These are phyloP conservation scores for Ciconia stormi DNA, from an alignment of 2,113 vertebrate genomes.

Conservation along the genomic window DNA sequence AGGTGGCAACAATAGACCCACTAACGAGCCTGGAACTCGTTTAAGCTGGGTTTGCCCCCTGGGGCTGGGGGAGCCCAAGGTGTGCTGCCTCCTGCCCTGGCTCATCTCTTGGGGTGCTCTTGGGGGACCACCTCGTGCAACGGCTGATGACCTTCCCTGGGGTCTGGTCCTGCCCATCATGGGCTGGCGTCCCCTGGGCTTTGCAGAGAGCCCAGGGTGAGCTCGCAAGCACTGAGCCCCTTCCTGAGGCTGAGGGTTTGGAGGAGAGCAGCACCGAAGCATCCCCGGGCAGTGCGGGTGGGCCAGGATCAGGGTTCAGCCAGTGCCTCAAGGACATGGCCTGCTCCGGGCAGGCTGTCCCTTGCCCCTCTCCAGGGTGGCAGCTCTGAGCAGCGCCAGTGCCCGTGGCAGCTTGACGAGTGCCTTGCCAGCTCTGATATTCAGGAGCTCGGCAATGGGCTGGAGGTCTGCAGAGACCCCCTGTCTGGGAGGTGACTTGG, in stretches of 20 bases:
- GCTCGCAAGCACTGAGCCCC: neutral
- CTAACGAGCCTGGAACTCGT: neutral
- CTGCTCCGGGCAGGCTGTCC: neutral
- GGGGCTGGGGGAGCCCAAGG: fast-evolving
- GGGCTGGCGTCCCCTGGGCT: neutral
- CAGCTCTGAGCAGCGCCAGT: neutral
- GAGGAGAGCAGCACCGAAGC: neutral
- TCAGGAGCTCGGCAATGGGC: neutral
- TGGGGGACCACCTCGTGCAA: neutral
- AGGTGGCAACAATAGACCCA: conserved; percentile 19
- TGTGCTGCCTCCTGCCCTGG: neutral
- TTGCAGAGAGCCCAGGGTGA: neutral
- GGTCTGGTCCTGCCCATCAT: neutral
- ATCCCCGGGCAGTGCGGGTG: neutral
- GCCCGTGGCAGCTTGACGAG: neutral
- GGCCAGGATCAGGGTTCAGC: neutral
- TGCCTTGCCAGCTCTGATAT: neutral
- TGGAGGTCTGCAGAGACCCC: neutral
- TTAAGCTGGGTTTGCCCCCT: neutral
- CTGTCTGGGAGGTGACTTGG: neutral
- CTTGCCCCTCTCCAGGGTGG: neutral
- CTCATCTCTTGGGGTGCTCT: neutral
- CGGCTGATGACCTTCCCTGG: neutral
- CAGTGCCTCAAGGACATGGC: fast-evolving
- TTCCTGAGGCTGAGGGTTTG: neutral